Percentiles rank a stretch among this genome's conserved stretches.
Conservation (phyloP, 2,888 invertebrate genomes). For the Noctua fimbriata region DNA sequence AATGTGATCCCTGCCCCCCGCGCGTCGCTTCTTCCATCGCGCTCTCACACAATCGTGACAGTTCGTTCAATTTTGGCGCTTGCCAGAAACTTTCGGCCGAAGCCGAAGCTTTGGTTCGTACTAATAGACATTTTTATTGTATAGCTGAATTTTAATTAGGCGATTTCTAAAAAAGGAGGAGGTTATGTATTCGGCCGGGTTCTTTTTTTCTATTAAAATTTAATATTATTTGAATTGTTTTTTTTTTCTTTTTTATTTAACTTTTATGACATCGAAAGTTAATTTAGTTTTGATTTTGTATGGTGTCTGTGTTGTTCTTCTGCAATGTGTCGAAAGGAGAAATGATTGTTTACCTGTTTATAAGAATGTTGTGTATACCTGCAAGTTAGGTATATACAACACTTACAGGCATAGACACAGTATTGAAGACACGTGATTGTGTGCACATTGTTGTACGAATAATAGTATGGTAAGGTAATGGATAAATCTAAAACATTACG, state of each 20-base stretch:
- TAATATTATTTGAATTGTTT: too few species aligned
- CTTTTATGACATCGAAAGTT: too few species aligned
- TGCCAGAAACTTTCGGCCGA: too few species aligned
- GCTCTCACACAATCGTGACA: too few species aligned
- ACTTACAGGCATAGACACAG: background rate
- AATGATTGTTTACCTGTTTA: background rate
- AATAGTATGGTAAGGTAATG: constrained; percentile 13
- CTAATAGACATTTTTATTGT: too few species aligned
- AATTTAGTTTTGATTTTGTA: background rate
- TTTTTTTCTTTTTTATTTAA: too few species aligned
- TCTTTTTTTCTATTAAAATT: too few species aligned
- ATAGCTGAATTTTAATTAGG: background rate
- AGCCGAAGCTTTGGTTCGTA: too few species aligned
- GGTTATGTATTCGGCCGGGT: too few species aligned
- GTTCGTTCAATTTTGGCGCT: too few species aligned
- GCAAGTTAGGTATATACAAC: background rate
- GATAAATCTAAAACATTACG: constrained; percentile 23
- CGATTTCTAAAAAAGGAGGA: background rate
- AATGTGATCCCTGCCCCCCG: too few species aligned
- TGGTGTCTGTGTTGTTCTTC: background rate
- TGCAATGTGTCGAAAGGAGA: background rate
- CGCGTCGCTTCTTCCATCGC: too few species aligned
- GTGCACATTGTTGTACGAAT: constrained; percentile 30
- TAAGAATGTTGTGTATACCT: background rate
- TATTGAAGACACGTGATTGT: background rate